Evolutionary conservation across 2,888 invertebrate genomes (phyloP).

Genomic region (Platycheirus rosarum): DNA sequence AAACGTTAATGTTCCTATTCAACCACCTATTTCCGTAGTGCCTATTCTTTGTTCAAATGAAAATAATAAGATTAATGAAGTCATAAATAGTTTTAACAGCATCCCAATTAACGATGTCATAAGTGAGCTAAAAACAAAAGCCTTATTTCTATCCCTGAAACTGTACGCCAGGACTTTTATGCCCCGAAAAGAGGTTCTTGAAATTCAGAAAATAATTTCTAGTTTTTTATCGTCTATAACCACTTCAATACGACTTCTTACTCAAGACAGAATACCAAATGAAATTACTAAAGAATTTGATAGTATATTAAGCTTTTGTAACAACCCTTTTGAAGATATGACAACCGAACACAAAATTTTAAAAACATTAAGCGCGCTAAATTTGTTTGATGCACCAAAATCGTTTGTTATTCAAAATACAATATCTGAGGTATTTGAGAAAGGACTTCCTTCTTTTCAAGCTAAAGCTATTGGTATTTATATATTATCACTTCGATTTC

Average conservation of each 20-base stretch:
- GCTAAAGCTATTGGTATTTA: no score
- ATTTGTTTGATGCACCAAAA: not conserved
- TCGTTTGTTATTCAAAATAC: not conserved
- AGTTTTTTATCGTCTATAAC: not conserved
- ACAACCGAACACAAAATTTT: constrained; percentile 12
- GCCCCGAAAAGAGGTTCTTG: constrained; percentile 12
- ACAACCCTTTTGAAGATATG: constrained; percentile 4
- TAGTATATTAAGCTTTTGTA: not conserved
- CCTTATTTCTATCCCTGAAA: constrained; percentile 8
- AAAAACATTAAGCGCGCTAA: constrained; percentile 9
- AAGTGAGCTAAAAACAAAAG: not conserved
- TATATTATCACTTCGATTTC: no score
- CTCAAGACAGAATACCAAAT: not conserved
- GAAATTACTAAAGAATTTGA: constrained; percentile 7
- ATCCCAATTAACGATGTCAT: not conserved
- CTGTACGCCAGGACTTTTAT: constrained; percentile 14
- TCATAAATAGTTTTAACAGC: not conserved
- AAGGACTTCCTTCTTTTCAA: no score
- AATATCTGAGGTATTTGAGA: no score
- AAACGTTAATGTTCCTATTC: not conserved
- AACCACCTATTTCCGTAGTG: not conserved
- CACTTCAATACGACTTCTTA: not conserved
- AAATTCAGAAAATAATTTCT: constrained; percentile 18
- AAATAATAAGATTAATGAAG: not conserved
- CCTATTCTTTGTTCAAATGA: not conserved